A percentile compares a stretch with the other conserved stretches of the same genome.
These are phyloP conservation scores for Synergus laeviventris DNA, from an alignment of 2,888 invertebrate species.

Conservation along the genomic window DNA sequence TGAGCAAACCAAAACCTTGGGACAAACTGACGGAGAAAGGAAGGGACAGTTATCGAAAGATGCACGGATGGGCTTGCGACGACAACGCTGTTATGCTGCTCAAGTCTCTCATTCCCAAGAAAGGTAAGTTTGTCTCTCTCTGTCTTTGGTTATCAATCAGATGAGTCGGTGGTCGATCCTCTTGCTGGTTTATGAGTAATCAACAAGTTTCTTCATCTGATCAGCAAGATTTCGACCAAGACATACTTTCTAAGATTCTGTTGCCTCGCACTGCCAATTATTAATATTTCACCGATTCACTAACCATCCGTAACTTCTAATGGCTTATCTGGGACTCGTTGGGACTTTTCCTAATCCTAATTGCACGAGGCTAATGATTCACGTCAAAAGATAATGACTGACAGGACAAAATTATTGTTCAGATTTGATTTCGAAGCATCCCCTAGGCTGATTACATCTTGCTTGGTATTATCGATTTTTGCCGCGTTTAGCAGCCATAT, in stretches of 20 bases:
- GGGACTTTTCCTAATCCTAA: constrained; percentile 59
- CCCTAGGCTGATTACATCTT: constrained; percentile 45
- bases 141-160: constrained; percentile 35
- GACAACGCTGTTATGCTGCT: constrained; percentile 97
- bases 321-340: constrained; percentile 56
- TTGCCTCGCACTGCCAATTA: constrained; percentile 73
- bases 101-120: constrained; percentile 98
- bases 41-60: constrained; percentile 98
- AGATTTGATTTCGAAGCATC: constrained; percentile 28
- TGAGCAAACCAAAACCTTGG: constrained; percentile 99
- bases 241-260: constrained; percentile 57
- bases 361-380: constrained; percentile 48
- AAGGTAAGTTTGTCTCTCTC: constrained; percentile 83
- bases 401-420: constrained; percentile 27
- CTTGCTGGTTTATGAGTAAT: constrained; percentile 27
- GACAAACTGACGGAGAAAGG: constrained; percentile 99
- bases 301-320: constrained; percentile 63
- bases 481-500: constrained; percentile 74
- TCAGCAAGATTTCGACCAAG: constrained; percentile 10
- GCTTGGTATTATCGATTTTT: constrained; percentile 66
- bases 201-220: constrained; percentile 41
- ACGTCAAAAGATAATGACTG: not conserved
- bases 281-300: constrained; percentile 70
- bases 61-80: constrained; percentile 99
- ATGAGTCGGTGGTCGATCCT: constrained; percentile 17